These are phyloP conservation scores for Caenorhabditis imperialis DNA, from an alignment of 2,888 invertebrate genomes.

Conservation along the genomic window DNA sequence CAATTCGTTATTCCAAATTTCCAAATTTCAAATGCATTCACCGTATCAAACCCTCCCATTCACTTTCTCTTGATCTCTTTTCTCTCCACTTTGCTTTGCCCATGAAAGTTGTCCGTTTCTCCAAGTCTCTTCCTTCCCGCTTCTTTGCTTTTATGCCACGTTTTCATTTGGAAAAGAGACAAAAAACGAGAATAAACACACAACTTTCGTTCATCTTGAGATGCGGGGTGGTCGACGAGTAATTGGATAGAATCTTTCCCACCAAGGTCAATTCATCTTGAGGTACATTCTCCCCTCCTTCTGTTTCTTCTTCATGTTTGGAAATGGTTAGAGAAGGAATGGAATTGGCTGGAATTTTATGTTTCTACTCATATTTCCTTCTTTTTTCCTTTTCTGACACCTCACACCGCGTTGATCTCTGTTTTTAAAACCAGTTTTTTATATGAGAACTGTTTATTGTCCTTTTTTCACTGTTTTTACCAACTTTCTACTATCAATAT, in stretches of 20 bases:
- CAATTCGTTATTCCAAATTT: no score
- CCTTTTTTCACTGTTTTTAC: conserved; percentile 17
- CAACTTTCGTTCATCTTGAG: conserved; percentile 4
- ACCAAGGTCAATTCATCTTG: conserved; percentile 38
- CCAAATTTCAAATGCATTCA: conserved; percentile 1
- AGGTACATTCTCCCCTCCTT: conserved; percentile 20
- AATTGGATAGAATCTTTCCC: conserved; percentile 47
- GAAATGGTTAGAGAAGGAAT: no score
- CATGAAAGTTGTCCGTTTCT: no score
- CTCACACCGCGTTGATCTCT: no score
- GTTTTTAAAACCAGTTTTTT: no score
- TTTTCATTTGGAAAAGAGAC: no score
- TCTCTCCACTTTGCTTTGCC: conserved; percentile 19
- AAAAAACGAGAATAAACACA: no score
- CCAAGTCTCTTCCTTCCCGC: conserved; percentile 16
- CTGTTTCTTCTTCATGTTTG: no score
- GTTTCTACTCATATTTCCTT: not conserved
- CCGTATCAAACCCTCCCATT: conserved; percentile 17
- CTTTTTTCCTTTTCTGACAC: conserved; percentile 1
- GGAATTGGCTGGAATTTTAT: no score
- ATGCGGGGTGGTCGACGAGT: conserved; percentile 43
- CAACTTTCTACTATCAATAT: not conserved
- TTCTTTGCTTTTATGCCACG: conserved; percentile 9
- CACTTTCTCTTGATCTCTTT: conserved; percentile 37
- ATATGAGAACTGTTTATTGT: no score